Percentiles rank a stretch among this genome's conserved stretches.
These are phyloP conservation scores for Parascotia fuliginaria DNA, from an alignment of 2,888 invertebrate genomes.

Conservation along the genomic window DNA sequence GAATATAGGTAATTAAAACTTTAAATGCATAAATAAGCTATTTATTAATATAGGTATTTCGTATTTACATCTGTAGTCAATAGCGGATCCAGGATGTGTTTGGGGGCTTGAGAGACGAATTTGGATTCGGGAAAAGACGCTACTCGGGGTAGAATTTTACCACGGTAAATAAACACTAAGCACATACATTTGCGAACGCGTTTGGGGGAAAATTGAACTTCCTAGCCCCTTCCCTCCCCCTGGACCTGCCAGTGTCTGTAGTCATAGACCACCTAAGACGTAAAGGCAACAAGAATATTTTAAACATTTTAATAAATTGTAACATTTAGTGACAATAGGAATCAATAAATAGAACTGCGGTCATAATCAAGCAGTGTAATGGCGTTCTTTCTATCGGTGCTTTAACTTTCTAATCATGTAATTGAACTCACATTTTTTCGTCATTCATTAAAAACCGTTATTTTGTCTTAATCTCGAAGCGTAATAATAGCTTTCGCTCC, in stretches of 20 bases:
- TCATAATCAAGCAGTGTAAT: slow-evolving; percentile 7
- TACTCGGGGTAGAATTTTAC: too few relatives aligned
- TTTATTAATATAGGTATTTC: background rate
- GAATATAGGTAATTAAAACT: slow-evolving; percentile 11
- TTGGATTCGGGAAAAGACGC: too few relatives aligned
- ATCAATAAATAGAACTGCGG: background rate
- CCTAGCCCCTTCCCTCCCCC: too few relatives aligned
- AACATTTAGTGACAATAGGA: background rate
- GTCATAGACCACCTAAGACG: background rate
- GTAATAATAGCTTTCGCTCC: background rate
- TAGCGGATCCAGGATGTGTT: too few relatives aligned
- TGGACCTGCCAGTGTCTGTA: too few relatives aligned
- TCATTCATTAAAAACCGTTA: slow-evolving; percentile 3
- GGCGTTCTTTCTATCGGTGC: slow-evolving; percentile 4
- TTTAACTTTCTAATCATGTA: slow-evolving; percentile 32
- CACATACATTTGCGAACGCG: too few relatives aligned
- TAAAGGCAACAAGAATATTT: background rate
- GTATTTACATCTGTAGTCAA: slow-evolving; percentile 10
- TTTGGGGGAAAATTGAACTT: too few relatives aligned
- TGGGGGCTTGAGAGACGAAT: too few relatives aligned
- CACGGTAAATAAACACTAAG: too few relatives aligned
- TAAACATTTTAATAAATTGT: background rate
- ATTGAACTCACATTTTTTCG: slow-evolving; percentile 9
- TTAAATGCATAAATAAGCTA: slow-evolving; percentile 13
- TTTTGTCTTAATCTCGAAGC: background rate